phyloP scores from a whole-genome alignment of 2,113 vertebrate genomes.

The Zapus hudsonius region DNA sequence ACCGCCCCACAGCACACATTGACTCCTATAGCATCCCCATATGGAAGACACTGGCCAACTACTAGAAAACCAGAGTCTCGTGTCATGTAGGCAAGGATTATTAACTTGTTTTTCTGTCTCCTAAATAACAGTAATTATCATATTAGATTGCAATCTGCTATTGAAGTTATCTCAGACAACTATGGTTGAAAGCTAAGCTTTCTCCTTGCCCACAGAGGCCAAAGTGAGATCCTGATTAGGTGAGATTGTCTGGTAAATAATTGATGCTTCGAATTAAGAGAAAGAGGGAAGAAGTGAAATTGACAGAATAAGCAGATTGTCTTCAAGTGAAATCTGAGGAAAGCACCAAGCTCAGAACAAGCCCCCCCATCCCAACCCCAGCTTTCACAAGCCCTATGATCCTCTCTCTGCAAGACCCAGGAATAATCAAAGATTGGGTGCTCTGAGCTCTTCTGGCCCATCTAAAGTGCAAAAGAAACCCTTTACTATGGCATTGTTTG shows the following conservation, averaged over 20 bases:
- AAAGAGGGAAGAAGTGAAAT: neutral
- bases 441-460: neutral
- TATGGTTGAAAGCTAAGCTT: slow-evolving; percentile 52
- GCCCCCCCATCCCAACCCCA: neutral
- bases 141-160: slow-evolving; percentile 74
- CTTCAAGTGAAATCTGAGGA: neutral
- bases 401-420: neutral
- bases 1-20: neutral
- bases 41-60: slow-evolving; percentile 10
- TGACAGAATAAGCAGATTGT: neutral
- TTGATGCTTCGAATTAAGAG: neutral
- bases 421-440: neutral
- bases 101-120: slow-evolving; percentile 74
- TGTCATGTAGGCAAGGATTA: slow-evolving; percentile 61
- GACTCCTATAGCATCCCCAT: neutral
- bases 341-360: neutral
- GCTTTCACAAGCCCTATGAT: neutral
- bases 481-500: neutral
- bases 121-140: slow-evolving; percentile 70
- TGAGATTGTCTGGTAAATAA: slow-evolving; percentile 42
- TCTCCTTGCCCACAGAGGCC: slow-evolving; percentile 44
- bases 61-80: slow-evolving; percentile 70
- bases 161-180: slow-evolving; percentile 64
- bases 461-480: neutral
- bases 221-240: slow-evolving; percentile 16